Percentiles rank a stretch among this genome's conserved stretches.
phyloP scores from a whole-genome alignment of 2,888 invertebrate genomes.

The Hyposoter dolosus region DNA sequence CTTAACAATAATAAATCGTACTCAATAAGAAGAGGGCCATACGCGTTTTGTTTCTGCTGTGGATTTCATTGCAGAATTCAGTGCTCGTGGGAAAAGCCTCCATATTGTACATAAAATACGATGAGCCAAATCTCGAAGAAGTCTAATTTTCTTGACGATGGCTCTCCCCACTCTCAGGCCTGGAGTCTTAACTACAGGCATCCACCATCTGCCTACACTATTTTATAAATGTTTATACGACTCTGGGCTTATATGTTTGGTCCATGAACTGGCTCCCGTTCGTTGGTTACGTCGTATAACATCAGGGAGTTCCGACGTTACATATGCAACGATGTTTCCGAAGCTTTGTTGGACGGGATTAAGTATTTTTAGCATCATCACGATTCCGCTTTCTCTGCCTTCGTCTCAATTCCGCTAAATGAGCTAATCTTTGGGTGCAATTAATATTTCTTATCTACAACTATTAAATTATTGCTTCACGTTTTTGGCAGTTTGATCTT shows the following conservation, averaged over 20 bases:
- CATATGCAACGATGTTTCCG: slow-evolving; percentile 45
- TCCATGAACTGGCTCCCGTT: slow-evolving; percentile 69
- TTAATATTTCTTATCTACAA: background rate
- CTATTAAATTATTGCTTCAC: background rate
- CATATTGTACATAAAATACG: slow-evolving; percentile 25
- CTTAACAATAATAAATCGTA: background rate
- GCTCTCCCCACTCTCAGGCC: slow-evolving; percentile 6
- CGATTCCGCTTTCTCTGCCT: slow-evolving; percentile 39
- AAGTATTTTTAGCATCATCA: slow-evolving; percentile 75
- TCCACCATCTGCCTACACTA: slow-evolving; percentile 79
- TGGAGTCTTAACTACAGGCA: slow-evolving; percentile 71
- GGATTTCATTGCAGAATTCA: background rate
- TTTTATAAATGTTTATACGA: slow-evolving; percentile 81
- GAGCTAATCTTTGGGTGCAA: too few relatives aligned
- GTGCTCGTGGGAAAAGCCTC: slow-evolving; percentile 26
- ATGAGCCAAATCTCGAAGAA: slow-evolving; percentile 50
- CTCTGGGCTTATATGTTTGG: slow-evolving; percentile 76
- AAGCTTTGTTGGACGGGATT: slow-evolving; percentile 44
- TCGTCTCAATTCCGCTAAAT: slow-evolving; percentile 31
- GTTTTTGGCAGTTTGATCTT: background rate
- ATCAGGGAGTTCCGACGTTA: slow-evolving; percentile 47
- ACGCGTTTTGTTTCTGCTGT: background rate
- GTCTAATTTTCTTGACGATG: slow-evolving; percentile 44
- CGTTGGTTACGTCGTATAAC: slow-evolving; percentile 57
- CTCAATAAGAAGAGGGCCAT: background rate